Base-by-base conservation (phyloP, 2,888 invertebrate genomes). In the Lithophane socia region DNA sequence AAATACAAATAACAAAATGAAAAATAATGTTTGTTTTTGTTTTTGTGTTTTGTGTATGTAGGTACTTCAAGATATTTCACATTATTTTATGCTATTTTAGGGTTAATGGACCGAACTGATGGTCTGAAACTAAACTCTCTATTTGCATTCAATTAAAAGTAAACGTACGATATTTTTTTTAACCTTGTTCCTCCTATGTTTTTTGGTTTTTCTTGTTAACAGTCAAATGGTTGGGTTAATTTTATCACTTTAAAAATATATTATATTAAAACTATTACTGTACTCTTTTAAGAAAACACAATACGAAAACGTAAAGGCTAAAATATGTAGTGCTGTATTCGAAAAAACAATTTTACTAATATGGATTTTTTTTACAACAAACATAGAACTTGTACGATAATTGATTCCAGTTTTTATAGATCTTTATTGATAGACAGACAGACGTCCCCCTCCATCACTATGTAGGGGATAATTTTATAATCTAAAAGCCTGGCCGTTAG, bases 401-500 rank as follows among this genome's bases (percentile, higher is more conserved):
- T 54, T n/a, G 44, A 66, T 73, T 47, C 18, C 47, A 13, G 18
- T 79, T 61, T 66, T 49, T 73, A 29, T 13, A 73, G 10, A 42
- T 18, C 47, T 29, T n/a, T 49, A 52, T 54, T 70, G 67, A 71
- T 67, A 75, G 63, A 83, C 66, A 65, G 70, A 86, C 83, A 80
- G 81, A 85, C 86, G 78, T 65, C 73, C 75, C 69, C 77, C 44
- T 71, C 77, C 63, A 85, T 83, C 81, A 84, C 74, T 73, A 58
- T 83, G 78, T 77, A 86, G 83, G 78, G 87, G 82, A 92, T 93
- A 93, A 92, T 94, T 94, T 94, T 93, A 92, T 93, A 93, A 93
- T 92, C 91, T 93, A 88, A 87, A 90, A 88, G 88, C 85, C 89
- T 82, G 83, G 90, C 91, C 91, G 91, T 93, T 91, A 91, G 92